A percentile compares a stretch with the other conserved stretches of the same genome.
phyloP scores from a whole-genome alignment of 2,888 invertebrate species.

The Apotomis turbidana region DNA sequence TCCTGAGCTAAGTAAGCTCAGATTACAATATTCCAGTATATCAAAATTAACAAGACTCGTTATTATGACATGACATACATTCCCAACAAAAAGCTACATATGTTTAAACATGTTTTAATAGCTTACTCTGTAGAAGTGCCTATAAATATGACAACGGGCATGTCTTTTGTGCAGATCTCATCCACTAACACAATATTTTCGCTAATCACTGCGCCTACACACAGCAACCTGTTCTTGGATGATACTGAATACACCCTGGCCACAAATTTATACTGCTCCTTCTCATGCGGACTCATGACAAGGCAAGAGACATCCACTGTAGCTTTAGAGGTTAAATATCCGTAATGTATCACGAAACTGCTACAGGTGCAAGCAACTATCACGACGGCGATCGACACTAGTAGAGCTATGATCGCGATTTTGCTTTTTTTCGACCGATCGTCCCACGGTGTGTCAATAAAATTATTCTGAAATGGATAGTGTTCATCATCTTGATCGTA shows the following conservation, averaged over 20 bases:
- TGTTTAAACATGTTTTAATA: neutral
- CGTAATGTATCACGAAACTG: constrained; percentile 66
- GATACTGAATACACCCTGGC: constrained; percentile 67
- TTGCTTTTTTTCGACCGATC: constrained; percentile 67
- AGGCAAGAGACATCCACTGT: constrained; percentile 59
- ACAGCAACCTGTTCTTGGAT: constrained; percentile 61
- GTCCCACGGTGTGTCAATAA: constrained; percentile 72
- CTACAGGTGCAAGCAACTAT: constrained; percentile 60
- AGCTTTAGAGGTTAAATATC: constrained; percentile 47
- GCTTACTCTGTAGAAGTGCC: constrained; percentile 65
- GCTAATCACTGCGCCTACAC: constrained; percentile 70
- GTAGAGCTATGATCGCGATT: constrained; percentile 60
- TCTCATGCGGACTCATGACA: constrained; percentile 52
- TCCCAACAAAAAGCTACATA: too few relatives aligned
- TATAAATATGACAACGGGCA: constrained; percentile 62
- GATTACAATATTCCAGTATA: too few relatives aligned
- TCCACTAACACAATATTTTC: constrained; percentile 62
- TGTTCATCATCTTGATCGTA: constrained; percentile 53
- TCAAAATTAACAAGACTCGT: too few relatives aligned
- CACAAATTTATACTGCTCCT: constrained; percentile 62
- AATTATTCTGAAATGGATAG: constrained; percentile 63
- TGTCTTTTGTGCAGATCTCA: constrained; percentile 66
- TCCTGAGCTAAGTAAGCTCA: too few relatives aligned
- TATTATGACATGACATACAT: too few relatives aligned
- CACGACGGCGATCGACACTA: constrained; percentile 61